Conservation (phyloP, 2,113 vertebrate genomes). For the Epinephelus fuscoguttatus region DNA sequence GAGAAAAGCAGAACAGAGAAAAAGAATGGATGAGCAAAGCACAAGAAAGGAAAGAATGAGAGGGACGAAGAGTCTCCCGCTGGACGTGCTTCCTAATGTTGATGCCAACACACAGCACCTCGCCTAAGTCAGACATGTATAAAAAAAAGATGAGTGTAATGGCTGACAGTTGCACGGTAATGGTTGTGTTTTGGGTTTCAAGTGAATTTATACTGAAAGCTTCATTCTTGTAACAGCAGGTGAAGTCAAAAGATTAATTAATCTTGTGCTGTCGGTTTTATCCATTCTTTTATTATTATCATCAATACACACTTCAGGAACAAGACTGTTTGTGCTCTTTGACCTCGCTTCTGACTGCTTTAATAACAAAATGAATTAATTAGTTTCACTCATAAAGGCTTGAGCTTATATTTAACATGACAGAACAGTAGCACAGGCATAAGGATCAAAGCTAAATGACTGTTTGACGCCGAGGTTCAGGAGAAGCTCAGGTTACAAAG, state of each 20-base stretch:
- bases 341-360: neutral
- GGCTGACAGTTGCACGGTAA: neutral
- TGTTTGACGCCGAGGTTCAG: conserved; percentile 3
- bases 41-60: neutral
- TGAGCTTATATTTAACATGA: conserved; percentile 6
- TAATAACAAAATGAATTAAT: conserved; percentile 12
- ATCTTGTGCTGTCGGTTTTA: neutral
- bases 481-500: neutral
- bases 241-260: conserved; percentile 38
- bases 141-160: neutral
- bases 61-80: neutral
- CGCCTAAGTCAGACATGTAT: neutral
- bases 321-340: neutral
- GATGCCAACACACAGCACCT: neutral
- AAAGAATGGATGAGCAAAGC: neutral
- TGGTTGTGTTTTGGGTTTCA: neutral
- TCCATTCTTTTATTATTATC: conserved; percentile 4
- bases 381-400: neutral
- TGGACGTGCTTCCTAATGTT: neutral
- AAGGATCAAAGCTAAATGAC: neutral
- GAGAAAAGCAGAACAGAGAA: conserved; percentile 11
- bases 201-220: conserved; percentile 8
- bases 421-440: neutral
- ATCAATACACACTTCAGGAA: conserved; percentile 15
- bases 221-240: conserved; percentile 2